Base-by-base conservation (phyloP, 2,113 vertebrate species). In the Ophthalmolycus amberensis region DNA sequence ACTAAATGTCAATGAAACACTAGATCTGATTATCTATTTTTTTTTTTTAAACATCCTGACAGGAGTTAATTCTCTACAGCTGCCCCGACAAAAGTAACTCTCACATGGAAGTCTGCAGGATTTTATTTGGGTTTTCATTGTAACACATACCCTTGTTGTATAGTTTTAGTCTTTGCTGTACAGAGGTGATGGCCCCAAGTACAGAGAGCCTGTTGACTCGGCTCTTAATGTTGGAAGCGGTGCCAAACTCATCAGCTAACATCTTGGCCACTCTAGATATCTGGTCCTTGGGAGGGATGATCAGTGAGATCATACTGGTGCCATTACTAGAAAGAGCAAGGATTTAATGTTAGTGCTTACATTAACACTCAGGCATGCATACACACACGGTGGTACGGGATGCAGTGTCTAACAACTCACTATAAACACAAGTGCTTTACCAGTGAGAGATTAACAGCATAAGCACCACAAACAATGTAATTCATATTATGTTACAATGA, bases 261-360 rank as follows among this genome's bases (percentile, higher is more conserved):
- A 99, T 99, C 93, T 99, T 99, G 92, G 98, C 97, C 92, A 99
- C 98, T 96, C 98, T 96, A 0, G 98, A 99, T 93, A 99, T 99
- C 97, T 99, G 98, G 96, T 99, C 98, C 97, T 99, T 99, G 70
- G 98, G 98, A 89, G 98, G 98, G 95, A 99, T 99, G 96, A 99
- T 99, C 95, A 99, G 92, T 1, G 98, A 99, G 95, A 99, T 99
- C 98, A 99, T 99, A 94, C 98, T 99, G 96, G 98, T 99, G 91
- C 98, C 98, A 96, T 99, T 99, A 93, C 98, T 99, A 89, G 25
- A 70, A 3, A 85, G 29, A 77, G 37, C 37, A 44, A 22, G 15
- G n/a, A 62, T n/a, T 63, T 1, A 54, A 62, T 52, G 64, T 75
- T 46, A 79, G 25, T n/a, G 9, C 9, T 67, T 42, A 27, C 0